Conservation (phyloP, 1,140 invertebrate genomes). For the Andricus grossulariae region DNA sequence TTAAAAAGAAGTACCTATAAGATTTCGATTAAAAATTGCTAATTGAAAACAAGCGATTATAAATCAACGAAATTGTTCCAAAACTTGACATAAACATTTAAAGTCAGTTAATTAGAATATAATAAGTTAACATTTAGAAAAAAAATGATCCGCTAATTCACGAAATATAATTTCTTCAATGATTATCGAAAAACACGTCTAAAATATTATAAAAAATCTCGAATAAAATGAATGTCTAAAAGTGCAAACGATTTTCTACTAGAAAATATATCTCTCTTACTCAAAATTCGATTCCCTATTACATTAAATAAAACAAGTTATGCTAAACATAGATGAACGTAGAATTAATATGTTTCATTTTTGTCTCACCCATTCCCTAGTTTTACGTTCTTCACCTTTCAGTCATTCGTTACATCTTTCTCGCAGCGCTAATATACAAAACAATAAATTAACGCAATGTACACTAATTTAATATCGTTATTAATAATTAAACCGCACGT, state of each 20-base stretch:
- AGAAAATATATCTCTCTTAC: conserved; percentile 9
- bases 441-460: conserved; percentile 64
- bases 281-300: conserved; percentile 21
- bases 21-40: too few relatives aligned
- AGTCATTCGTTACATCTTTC: conserved; percentile 52
- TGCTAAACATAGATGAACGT: conserved; percentile 24
- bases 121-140: too few relatives aligned
- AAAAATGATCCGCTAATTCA: too few relatives aligned
- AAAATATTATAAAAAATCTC: background rate
- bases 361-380: background rate
- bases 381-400: background rate
- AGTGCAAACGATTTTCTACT: background rate
- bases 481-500: conserved; percentile 31
- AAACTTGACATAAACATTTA: too few relatives aligned
- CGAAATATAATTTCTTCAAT: too few relatives aligned
- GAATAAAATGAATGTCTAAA: background rate
- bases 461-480: conserved; percentile 41
- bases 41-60: too few relatives aligned
- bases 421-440: conserved; percentile 59
- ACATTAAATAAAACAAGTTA: conserved; percentile 35
- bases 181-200: background rate
- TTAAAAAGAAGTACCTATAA: too few relatives aligned
- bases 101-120: too few relatives aligned
- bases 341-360: conserved; percentile 37
- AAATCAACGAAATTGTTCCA: too few relatives aligned